phyloP scores from a whole-genome alignment of 2,797 vertebrate genomes.

The Gephyroberyx darwinii region DNA sequence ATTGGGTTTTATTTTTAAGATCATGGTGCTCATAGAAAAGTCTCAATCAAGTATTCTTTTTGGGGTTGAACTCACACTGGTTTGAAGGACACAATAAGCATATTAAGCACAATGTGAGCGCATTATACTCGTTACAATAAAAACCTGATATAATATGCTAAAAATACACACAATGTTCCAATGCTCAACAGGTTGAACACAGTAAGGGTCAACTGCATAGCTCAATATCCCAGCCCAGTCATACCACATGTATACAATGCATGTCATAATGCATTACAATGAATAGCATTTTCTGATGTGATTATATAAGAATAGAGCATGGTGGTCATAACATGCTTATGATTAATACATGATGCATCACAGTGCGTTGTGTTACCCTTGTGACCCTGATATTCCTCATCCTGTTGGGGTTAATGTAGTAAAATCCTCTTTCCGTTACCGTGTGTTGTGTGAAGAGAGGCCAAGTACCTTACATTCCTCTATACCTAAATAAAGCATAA shows the following conservation, averaged over 20 bases:
- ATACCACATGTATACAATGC: not conserved
- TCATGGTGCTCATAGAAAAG: not conserved
- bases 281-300: not conserved
- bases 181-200: not conserved
- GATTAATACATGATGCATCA: not conserved
- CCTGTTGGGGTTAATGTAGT: not conserved
- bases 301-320: not conserved
- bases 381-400: slow-evolving; percentile 15
- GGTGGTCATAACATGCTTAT: not conserved
- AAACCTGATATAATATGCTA: not conserved
- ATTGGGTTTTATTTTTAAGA: too few species aligned
- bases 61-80: slow-evolving; percentile 13
- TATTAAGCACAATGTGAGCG: slow-evolving; percentile 9
- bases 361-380: not conserved
- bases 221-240: slow-evolving; percentile 4
- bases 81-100: slow-evolving; percentile 10
- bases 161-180: slow-evolving; percentile 18
- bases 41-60: slow-evolving; percentile 24
- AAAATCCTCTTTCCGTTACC: not conserved
- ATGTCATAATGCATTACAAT: not conserved
- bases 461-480: slow-evolving; percentile 39
- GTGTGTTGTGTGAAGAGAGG: not conserved
- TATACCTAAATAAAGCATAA: not conserved
- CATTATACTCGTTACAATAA: slow-evolving; percentile 10
- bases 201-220: not conserved